Evolutionary conservation across 2,113 vertebrate species (phyloP).

Genomic region (Trochalopteron elliotii): DNA sequence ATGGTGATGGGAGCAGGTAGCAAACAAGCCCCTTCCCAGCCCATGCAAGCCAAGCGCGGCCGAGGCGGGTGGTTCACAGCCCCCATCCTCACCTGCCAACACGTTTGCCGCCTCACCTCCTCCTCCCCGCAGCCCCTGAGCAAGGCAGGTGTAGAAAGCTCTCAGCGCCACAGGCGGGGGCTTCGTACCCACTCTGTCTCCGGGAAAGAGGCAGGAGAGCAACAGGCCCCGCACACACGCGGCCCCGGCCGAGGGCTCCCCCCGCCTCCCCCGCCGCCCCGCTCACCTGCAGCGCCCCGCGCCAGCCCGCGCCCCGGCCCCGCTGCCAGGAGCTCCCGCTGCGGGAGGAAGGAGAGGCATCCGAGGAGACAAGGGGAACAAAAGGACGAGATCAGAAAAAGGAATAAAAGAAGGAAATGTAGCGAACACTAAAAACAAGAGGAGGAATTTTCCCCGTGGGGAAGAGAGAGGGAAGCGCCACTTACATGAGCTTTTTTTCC

Average conservation of each 20-base stretch:
- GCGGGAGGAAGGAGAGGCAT: neutral
- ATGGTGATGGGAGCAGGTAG: neutral
- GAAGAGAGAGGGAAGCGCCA: neutral
- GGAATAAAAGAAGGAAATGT: constrained; percentile 28
- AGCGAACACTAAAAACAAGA: constrained; percentile 39
- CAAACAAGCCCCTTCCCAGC: neutral
- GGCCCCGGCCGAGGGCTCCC: neutral
- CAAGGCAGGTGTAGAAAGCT: neutral
- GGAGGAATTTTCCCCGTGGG: neutral
- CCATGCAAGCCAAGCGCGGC: accelerated
- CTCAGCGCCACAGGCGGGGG: neutral
- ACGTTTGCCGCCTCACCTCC: neutral
- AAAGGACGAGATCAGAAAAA: constrained; percentile 41
- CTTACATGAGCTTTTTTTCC: neutral
- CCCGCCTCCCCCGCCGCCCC: neutral
- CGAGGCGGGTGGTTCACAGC: neutral
- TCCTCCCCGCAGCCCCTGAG: neutral
- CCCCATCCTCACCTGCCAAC: neutral
- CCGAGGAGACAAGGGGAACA: constrained; percentile 34
- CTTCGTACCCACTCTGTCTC: neutral
- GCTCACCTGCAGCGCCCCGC: neutral
- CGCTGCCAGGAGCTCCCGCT: neutral
- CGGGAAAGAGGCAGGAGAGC: neutral
- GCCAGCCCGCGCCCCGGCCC: neutral
- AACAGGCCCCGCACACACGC: neutral